Evolutionary conservation across 2,797 vertebrate species (phyloP), one percentile per base, ranked within the genome.

Genomic region (Alosa sapidissima): DNA sequence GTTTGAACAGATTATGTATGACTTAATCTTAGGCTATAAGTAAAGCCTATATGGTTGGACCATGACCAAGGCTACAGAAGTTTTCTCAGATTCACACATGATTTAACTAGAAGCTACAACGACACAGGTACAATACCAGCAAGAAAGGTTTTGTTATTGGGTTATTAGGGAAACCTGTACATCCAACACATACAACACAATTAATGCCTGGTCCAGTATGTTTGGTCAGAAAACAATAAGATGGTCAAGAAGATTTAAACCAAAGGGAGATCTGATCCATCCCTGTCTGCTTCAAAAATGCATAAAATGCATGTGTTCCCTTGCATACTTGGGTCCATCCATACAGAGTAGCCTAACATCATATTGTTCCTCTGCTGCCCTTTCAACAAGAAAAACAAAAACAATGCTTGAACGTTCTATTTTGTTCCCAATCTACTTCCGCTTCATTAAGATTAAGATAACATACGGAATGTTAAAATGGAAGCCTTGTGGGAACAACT

Each of bases 1-100:
- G 85, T 89, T 83, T 83, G 75, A 41, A 89, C 90, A 91, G 90
- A 91, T 93, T 11, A 28, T 65, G 24, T 13, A 65, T 33, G 62
- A 10, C 9, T 62, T 65, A 33, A 33, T 33, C 62, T 65, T 33
- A 11, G 24, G 62, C 28, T 65, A 8, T n/a, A 65, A 33, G n/a
- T 10, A 2, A 10, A 65, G 24, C 51, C 51, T 13, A 52, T 2
- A 33, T 65, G 62, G 28, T n/a, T 28, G 24, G 8, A 28, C n/a
- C 60, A 65, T 65, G 60, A 65, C 6, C 7, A 65, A 24, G 58
- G 7, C 14, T 21, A 60, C n/a, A 8, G 58, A 24, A 0, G n/a
- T 28, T 28, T 21, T 24, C n/a, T 24, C 9, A 21, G 9, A 65
- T 28, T 28, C 21, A 21, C 60, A 21, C 3, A 21, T 24, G 60